Percentiles rank a stretch among this genome's conserved stretches.
Evolutionary conservation across 2,888 invertebrate genomes (phyloP).

Genomic region (Seira ritae): DNA sequence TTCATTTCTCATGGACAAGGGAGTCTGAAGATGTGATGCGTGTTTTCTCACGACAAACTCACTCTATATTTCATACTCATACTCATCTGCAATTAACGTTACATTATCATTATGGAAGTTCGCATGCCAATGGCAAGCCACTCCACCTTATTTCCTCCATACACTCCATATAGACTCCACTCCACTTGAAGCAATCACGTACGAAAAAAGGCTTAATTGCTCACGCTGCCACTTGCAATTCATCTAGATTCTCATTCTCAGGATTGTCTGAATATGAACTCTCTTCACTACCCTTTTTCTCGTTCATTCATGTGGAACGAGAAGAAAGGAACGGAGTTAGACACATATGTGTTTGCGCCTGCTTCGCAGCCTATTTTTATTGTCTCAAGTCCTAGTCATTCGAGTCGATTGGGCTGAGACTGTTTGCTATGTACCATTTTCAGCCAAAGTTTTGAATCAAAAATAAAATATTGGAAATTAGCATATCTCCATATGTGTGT

Average conservation of each 20-base stretch:
- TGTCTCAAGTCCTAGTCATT: no score
- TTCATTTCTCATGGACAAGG: conserved; percentile 13
- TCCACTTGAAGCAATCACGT: conserved; percentile 20
- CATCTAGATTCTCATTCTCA: not conserved
- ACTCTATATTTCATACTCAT: conserved; percentile 21
- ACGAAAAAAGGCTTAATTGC: conserved; percentile 10
- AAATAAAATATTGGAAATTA: no score
- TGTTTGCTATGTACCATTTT: no score
- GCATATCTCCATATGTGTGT: no score
- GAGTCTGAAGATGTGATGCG: not conserved
- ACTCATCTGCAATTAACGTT: conserved; percentile 9
- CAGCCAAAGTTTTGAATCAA: no score
- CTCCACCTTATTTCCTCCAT: conserved; percentile 1
- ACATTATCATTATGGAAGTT: not conserved
- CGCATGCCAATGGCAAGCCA: conserved; percentile 19
- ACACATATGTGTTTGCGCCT: not conserved
- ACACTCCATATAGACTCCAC: no score
- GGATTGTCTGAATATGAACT: not conserved
- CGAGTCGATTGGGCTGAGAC: no score
- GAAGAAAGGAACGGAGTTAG: not conserved
- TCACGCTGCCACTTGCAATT: not conserved
- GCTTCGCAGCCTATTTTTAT: no score
- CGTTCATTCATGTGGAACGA: not conserved
- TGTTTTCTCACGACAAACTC: conserved; percentile 1
- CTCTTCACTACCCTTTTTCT: no score